These are phyloP conservation scores for Upupa epops DNA, from an alignment of 2,113 vertebrate species.

Conservation along the genomic window DNA sequence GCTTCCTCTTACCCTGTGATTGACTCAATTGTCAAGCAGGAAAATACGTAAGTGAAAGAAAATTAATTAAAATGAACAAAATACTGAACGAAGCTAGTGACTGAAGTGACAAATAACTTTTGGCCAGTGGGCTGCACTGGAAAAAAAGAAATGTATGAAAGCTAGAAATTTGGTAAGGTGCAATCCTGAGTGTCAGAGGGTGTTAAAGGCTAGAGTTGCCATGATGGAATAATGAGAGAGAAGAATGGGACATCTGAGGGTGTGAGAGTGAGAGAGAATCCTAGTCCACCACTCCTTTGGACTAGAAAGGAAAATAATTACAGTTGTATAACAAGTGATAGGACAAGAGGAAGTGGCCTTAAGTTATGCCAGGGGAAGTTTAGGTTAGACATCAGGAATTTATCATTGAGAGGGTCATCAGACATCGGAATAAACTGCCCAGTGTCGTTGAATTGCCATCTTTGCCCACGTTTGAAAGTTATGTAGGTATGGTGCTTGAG, in stretches of 20 bases:
- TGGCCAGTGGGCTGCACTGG: not conserved
- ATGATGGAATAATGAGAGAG: not conserved
- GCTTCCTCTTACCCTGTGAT: not conserved
- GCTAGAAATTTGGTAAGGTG: not conserved
- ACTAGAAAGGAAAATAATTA: no score
- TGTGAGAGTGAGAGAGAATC: not conserved
- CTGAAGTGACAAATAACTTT: not conserved
- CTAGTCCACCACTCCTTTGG: no score
- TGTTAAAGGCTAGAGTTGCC: not conserved
- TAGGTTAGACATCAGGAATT: no score
- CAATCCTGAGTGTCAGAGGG: not conserved
- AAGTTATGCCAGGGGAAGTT: no score
- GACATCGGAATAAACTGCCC: no score
- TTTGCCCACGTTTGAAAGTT: no score
- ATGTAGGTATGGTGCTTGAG: no score
- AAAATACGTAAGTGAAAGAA: not conserved
- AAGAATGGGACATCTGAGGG: rapidly evolving
- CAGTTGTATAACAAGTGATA: no score
- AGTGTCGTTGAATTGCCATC: no score
- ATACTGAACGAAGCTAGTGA: not conserved
- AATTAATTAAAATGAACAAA: not conserved
- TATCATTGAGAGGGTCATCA: no score
- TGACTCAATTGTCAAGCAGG: not conserved
- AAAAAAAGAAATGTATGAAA: not conserved
- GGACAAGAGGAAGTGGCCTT: no score